Evolutionary conservation across 2,797 vertebrate genomes (phyloP).

Genomic region (Pitangus sulphuratus): DNA sequence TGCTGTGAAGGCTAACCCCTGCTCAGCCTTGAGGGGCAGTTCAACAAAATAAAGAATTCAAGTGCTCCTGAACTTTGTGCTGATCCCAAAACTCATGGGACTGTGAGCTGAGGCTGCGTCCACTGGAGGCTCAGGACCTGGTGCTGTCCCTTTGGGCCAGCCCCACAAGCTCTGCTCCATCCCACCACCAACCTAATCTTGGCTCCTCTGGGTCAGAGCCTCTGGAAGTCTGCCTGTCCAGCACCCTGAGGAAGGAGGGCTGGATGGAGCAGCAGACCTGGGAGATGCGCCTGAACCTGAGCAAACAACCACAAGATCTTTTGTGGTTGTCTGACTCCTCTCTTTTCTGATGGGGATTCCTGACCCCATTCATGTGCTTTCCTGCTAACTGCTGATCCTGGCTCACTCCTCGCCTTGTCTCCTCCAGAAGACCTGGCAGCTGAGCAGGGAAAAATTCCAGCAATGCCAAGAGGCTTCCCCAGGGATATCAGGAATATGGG

Average conservation of each 20-base stretch:
- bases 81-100: background rate
- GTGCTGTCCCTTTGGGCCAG: rapidly evolving
- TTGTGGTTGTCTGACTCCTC: background rate
- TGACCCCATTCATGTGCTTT: background rate
- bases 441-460: rapidly evolving
- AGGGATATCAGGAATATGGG: background rate
- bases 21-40: background rate
- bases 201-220: background rate
- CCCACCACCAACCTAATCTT: background rate
- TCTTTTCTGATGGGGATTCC: background rate
- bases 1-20: background rate
- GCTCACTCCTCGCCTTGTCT: background rate
- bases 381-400: background rate
- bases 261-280: background rate
- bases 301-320: background rate
- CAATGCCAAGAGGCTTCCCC: rapidly evolving
- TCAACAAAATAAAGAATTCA: background rate
- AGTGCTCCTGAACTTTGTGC: background rate
- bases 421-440: background rate
- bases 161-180: background rate
- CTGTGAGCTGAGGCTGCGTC: background rate
- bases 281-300: background rate
- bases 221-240: background rate
- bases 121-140: rapidly evolving
- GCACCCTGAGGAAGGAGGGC: background rate